Evolutionary conservation across 1,140 invertebrate species (phyloP).

Genomic region (Camponotus pennsylvanicus): DNA sequence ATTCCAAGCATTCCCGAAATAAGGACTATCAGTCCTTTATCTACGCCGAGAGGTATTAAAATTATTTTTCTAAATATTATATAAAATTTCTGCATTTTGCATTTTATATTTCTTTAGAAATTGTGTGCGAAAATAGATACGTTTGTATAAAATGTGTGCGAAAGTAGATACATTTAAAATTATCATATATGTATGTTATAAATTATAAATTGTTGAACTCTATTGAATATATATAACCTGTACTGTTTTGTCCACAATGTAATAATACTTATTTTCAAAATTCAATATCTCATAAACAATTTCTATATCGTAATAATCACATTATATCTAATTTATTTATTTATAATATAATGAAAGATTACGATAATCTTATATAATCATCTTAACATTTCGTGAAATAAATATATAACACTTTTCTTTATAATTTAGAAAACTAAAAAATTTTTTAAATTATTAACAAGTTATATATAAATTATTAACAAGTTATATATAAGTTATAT

Average conservation of each 20-base stretch:
- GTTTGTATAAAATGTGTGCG: background rate
- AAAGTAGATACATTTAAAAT: background rate
- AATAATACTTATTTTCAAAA: background rate
- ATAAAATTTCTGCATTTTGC: background rate
- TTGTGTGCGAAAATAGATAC: background rate
- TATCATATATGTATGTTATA: background rate
- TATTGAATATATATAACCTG: constrained; percentile 32
- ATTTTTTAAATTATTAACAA: background rate
- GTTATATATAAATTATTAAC: background rate
- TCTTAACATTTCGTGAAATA: background rate
- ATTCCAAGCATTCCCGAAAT: constrained; percentile 19
- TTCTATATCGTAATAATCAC: background rate
- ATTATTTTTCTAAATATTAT: background rate
- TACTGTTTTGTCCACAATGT: background rate
- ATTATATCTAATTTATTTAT: background rate
- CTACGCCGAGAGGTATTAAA: constrained; percentile 46
- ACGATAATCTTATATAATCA: background rate
- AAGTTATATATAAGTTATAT: background rate
- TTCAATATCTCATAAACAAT: background rate
- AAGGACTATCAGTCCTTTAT: constrained; percentile 16
- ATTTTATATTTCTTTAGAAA: background rate
- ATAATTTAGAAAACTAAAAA: background rate
- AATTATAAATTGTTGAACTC: background rate
- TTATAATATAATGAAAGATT: constrained; percentile 9
- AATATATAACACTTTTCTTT: background rate